These are phyloP conservation scores for Pinna nobilis DNA, from an alignment of 1,140 invertebrate genomes.

Conservation along the genomic window DNA sequence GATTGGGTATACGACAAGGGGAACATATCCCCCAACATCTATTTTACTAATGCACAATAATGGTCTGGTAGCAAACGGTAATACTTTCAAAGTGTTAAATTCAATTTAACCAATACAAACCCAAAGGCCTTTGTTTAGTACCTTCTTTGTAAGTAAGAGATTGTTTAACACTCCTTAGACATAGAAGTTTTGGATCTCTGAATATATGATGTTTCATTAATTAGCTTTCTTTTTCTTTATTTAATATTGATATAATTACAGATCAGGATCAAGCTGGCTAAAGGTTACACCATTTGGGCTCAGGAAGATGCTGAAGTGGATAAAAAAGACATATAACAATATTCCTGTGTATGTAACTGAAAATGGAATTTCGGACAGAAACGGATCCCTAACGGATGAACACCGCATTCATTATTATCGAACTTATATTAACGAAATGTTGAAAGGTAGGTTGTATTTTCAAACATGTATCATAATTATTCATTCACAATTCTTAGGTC, in stretches of 20 bases:
- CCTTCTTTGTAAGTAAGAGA: too few species aligned
- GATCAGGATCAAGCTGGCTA: conserved; percentile 67
- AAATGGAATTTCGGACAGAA: conserved; percentile 80
- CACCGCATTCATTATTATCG: conserved; percentile 77
- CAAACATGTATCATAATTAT: too few species aligned
- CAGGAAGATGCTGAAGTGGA: conserved; percentile 80
- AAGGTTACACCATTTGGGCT: conserved; percentile 80
- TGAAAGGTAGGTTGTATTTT: conserved; percentile 77
- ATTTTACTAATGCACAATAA: too few species aligned
- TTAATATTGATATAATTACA: conserved; percentile 30
- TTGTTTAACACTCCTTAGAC: neutral
- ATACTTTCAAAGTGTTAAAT: too few species aligned
- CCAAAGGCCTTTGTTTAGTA: too few species aligned
- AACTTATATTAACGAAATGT: conserved; percentile 80
- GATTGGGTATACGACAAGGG: too few species aligned
- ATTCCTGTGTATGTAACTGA: conserved; percentile 81
- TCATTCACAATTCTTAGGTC: too few species aligned
- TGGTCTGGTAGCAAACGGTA: too few species aligned
- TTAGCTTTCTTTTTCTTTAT: neutral
- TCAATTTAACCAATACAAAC: too few species aligned
- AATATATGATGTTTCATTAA: neutral
- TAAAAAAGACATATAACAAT: conserved; percentile 80
- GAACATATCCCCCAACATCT: too few species aligned
- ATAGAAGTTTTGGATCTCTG: neutral
- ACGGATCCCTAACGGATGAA: conserved; percentile 77